phyloP scores from a whole-genome alignment of 2,888 invertebrate species.

The Drosophila meridiana region DNA sequence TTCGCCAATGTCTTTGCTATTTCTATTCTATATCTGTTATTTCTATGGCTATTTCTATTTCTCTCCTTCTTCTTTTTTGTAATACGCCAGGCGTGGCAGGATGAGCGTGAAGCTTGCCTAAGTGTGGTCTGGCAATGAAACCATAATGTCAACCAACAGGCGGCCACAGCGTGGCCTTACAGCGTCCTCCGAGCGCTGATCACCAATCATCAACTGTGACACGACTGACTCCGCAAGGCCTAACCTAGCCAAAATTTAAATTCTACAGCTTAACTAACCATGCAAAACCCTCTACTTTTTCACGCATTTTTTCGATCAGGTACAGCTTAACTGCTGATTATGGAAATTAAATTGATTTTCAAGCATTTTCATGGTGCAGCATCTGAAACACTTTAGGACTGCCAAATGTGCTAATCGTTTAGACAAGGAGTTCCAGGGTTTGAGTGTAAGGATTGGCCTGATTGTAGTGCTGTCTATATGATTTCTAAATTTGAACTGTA shows the following conservation, averaged over 20 bases:
- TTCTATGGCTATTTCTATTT: background rate
- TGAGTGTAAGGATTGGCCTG: background rate
- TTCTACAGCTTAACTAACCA: slow-evolving; percentile 31
- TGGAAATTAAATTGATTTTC: slow-evolving; percentile 10
- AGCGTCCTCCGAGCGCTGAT: slow-evolving; percentile 49
- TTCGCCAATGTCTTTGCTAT: slow-evolving; percentile 36
- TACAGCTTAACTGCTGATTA: slow-evolving; percentile 8
- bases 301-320: slow-evolving; percentile 14
- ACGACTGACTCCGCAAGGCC: slow-evolving; percentile 17
- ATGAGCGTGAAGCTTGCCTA: slow-evolving; percentile 60
- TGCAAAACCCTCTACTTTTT: slow-evolving; percentile 19
- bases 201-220: slow-evolving; percentile 64
- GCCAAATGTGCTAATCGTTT: background rate
- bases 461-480: background rate
- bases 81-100: slow-evolving; percentile 49
- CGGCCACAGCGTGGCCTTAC: slow-evolving; percentile 48
- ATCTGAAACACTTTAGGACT: background rate
- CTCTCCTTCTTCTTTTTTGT: background rate
- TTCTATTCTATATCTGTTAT: background rate
- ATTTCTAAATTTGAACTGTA: background rate
- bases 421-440: background rate
- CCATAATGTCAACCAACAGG: slow-evolving; percentile 75
- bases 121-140: slow-evolving; percentile 78
- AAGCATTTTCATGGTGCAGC: background rate
- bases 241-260: background rate